Evolutionary conservation across 2,113 vertebrate genomes (phyloP).

Genomic region (Chloropsis cyanopogon): DNA sequence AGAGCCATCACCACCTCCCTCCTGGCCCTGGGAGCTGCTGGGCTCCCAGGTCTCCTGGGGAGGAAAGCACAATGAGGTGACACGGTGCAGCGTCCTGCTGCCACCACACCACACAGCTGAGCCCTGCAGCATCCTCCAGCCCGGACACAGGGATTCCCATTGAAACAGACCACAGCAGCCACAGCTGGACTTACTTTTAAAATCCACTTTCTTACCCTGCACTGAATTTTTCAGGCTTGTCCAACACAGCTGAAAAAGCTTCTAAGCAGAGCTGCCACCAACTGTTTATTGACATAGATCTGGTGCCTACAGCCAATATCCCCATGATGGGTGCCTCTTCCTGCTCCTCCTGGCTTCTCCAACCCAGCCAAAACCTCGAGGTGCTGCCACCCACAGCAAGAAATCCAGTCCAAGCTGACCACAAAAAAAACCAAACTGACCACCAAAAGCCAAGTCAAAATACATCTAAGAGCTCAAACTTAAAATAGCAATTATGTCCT

Average conservation of each 20-base stretch:
- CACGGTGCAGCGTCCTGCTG: neutral
- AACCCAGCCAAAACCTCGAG: neutral
- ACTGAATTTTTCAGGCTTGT: neutral
- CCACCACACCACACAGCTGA: rapidly evolving
- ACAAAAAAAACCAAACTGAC: neutral
- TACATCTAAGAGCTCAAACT: neutral
- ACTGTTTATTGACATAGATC: neutral
- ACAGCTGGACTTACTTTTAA: rapidly evolving
- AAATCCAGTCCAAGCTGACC: neutral
- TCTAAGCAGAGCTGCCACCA: neutral
- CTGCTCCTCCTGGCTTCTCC: neutral
- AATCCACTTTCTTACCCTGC: neutral
- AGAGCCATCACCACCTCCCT: neutral
- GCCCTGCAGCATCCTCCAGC: neutral
- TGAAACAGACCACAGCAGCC: neutral
- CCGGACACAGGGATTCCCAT: rapidly evolving
- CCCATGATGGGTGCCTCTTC: rapidly evolving
- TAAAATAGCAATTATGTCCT: neutral
- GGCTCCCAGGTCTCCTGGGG: neutral
- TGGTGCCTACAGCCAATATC: neutral
- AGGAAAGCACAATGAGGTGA: neutral
- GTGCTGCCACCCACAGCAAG: neutral
- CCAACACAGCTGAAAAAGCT: neutral
- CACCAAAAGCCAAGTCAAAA: neutral
- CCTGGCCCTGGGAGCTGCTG: rapidly evolving